Evolutionary conservation across 2,888 invertebrate genomes (phyloP).

Genomic region (Thera obeliscata): DNA sequence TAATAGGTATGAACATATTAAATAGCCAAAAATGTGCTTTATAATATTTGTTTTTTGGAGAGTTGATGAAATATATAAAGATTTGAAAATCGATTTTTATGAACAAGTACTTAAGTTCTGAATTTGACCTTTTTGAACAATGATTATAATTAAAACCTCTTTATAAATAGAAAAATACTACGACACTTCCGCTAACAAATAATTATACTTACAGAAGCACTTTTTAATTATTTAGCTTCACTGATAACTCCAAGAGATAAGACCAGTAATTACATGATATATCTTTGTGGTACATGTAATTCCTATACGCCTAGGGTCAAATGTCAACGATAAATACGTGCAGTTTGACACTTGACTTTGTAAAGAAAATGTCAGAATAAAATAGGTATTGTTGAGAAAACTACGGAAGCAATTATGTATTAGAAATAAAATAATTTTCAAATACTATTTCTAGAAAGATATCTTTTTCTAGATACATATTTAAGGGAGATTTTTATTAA

Average conservation of each 20-base stretch:
- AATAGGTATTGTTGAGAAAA: not conserved
- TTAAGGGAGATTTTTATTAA: too few relatives aligned
- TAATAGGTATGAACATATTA: too few relatives aligned
- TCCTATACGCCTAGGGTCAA: slow-evolving; percentile 17
- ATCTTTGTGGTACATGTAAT: slow-evolving; percentile 3
- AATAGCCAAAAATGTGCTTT: too few relatives aligned
- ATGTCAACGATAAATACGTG: slow-evolving; percentile 26
- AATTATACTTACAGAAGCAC: slow-evolving; percentile 14
- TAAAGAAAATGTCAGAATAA: not conserved
- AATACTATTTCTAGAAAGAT: too few relatives aligned
- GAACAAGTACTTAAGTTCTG: too few relatives aligned
- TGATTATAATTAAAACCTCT: not conserved
- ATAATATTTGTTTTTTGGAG: too few relatives aligned
- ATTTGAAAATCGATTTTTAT: too few relatives aligned
- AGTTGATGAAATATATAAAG: too few relatives aligned
- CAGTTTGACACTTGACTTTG: slow-evolving; percentile 25
- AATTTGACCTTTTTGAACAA: not conserved
- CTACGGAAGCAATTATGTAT: too few relatives aligned
- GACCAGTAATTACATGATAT: slow-evolving; percentile 10
- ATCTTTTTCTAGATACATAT: too few relatives aligned
- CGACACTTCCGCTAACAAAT: slow-evolving; percentile 15
- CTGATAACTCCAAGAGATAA: slow-evolving; percentile 29
- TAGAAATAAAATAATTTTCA: too few relatives aligned
- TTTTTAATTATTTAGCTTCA: slow-evolving; percentile 22
- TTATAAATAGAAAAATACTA: slow-evolving; percentile 2